phyloP scores from a whole-genome alignment of 2,888 invertebrate genomes.

The Sipha maydis region DNA sequence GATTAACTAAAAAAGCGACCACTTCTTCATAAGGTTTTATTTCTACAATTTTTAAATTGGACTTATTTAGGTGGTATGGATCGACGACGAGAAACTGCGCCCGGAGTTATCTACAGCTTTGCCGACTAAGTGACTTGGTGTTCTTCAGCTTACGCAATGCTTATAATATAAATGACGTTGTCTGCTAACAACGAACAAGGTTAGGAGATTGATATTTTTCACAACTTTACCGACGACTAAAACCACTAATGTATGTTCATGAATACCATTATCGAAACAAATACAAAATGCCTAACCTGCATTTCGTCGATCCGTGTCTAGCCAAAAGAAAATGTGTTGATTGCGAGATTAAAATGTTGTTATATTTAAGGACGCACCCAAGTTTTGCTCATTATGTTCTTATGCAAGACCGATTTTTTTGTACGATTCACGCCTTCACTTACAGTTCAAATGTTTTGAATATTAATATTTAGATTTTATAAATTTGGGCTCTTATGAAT shows the following conservation, averaged over 20 bases:
- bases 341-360: slow-evolving; percentile 15
- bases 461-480: slow-evolving; percentile 32
- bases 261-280: too few relatives aligned
- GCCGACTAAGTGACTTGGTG: not conserved
- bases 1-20: slow-evolving; percentile 56
- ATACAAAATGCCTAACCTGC: too few relatives aligned
- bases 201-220: too few relatives aligned
- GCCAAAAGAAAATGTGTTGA: slow-evolving; percentile 1
- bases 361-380: not conserved
- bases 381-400: slow-evolving; percentile 18
- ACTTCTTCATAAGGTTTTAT: slow-evolving; percentile 40
- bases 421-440: not conserved
- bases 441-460: slow-evolving; percentile 18
- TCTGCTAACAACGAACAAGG: too few relatives aligned
- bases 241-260: too few relatives aligned
- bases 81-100: not conserved
- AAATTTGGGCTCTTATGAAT: not conserved
- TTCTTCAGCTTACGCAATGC: not conserved
- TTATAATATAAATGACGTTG: not conserved
- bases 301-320: too few relatives aligned
- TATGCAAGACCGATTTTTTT: slow-evolving; percentile 2
- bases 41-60: slow-evolving; percentile 54
- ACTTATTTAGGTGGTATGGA: slow-evolving; percentile 10
- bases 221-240: too few relatives aligned
- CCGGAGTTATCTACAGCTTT: not conserved